Percentiles rank a stretch among this genome's conserved stretches.
Evolutionary conservation across 2,888 invertebrate species (phyloP).

Genomic region (Pristionchus japonicus): DNA sequence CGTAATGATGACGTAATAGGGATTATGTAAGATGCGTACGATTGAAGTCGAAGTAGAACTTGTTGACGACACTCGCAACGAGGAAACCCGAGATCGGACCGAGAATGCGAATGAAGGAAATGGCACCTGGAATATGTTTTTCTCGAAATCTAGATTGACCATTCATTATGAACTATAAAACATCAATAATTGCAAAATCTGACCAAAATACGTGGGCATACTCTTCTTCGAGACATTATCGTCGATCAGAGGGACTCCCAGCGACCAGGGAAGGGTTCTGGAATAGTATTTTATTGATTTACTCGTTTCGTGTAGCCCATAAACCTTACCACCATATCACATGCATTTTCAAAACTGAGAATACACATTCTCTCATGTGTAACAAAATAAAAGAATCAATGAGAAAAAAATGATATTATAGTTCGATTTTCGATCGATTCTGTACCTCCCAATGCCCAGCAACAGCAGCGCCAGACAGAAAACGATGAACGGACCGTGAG

Average conservation of each 20-base stretch:
- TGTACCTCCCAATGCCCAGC: slow-evolving; percentile 72
- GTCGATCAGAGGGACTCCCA: slow-evolving; percentile 74
- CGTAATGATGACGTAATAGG: not conserved
- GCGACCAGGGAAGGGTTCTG: slow-evolving; percentile 70
- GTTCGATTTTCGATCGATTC: slow-evolving; percentile 38
- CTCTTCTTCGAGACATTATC: slow-evolving; percentile 74
- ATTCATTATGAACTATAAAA: not conserved
- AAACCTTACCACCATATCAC: no score
- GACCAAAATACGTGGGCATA: slow-evolving; percentile 74
- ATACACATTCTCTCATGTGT: no score
- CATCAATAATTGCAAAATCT: not conserved
- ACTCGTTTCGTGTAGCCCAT: no score
- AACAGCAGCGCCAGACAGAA: slow-evolving; percentile 71
- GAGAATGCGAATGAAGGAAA: slow-evolving; percentile 74
- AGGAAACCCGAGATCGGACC: slow-evolving; percentile 75
- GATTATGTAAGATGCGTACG: not conserved
- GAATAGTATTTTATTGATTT: no score
- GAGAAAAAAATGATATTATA: no score
- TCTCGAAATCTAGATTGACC: not conserved
- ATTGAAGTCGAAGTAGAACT: slow-evolving; percentile 64
- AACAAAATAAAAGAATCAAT: no score
- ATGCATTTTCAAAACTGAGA: no score
- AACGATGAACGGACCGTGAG: slow-evolving; percentile 67
- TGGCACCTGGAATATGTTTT: slow-evolving; percentile 56
- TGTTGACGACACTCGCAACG: slow-evolving; percentile 71